phyloP scores from a whole-genome alignment of 2,113 vertebrate species.

The Syngnathus floridae region DNA sequence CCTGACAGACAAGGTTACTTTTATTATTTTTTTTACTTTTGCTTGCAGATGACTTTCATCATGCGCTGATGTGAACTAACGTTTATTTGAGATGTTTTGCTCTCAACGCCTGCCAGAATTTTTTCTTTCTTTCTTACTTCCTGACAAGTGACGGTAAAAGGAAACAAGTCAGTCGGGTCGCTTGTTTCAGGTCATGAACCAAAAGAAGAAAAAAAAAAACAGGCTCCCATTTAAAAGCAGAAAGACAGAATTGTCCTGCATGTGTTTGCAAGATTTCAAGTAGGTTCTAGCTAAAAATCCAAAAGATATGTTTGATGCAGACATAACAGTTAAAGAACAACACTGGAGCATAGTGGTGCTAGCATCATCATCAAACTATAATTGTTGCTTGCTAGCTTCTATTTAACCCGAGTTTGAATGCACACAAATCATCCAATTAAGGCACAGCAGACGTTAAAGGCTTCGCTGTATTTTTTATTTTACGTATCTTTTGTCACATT shows the following conservation, averaged over 20 bases:
- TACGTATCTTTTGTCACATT: background rate
- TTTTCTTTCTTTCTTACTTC: background rate
- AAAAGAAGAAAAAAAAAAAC: background rate
- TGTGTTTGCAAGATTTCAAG: background rate
- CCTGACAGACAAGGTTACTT: slow-evolving; percentile 23
- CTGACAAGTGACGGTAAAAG: background rate
- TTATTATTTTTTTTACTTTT: slow-evolving; percentile 12
- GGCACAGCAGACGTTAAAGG: too few relatives aligned
- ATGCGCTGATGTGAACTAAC: background rate
- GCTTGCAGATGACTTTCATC: slow-evolving; percentile 24
- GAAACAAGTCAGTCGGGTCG: background rate
- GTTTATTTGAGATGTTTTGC: background rate
- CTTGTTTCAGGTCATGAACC: background rate
- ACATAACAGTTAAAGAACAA: too few relatives aligned
- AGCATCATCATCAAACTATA: too few relatives aligned
- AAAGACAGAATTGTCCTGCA: background rate
- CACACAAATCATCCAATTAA: too few relatives aligned
- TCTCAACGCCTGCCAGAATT: background rate
- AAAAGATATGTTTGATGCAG: background rate
- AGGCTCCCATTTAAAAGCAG: background rate
- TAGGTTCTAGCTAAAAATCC: too few relatives aligned
- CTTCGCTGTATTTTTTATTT: background rate
- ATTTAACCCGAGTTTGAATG: too few relatives aligned
- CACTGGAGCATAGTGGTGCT: background rate
- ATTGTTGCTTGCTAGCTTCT: too few relatives aligned